Conservation (phyloP, 1,140 invertebrate genomes). For the Macrostomum lignano region DNA sequence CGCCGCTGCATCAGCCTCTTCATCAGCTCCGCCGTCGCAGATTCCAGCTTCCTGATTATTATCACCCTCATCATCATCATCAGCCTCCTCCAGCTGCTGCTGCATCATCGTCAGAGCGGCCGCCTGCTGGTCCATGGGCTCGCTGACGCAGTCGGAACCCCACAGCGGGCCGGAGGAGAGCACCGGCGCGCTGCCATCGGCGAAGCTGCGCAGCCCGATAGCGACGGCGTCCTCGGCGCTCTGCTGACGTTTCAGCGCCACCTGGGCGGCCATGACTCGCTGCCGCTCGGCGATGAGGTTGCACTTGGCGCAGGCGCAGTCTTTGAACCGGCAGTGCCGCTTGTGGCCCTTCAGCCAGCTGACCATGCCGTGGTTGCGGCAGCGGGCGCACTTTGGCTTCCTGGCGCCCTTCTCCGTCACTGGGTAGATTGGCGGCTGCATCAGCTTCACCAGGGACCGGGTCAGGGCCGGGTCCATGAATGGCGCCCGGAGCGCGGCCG, state of each 20-base stretch:
- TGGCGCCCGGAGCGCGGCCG: too few species aligned
- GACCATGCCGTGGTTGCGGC: constrained; percentile 54
- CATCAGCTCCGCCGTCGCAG: too few species aligned
- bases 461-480: too few species aligned
- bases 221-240: constrained; percentile 86
- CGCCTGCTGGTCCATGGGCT: too few species aligned
- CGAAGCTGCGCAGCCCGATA: constrained; percentile 56
- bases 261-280: constrained; percentile 35
- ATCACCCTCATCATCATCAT: too few species aligned
- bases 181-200: constrained; percentile 47
- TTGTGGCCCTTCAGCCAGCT: constrained; percentile 62
- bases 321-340: constrained; percentile 48
- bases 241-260: constrained; percentile 79
- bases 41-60: too few species aligned
- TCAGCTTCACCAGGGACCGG: too few species aligned
- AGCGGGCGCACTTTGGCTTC: constrained; percentile 31
- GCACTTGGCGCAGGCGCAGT: constrained; percentile 52
- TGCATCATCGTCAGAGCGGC: too few species aligned
- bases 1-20: too few species aligned
- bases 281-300: constrained; percentile 22
- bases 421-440: constrained; percentile 13
- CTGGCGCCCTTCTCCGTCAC: constrained; percentile 24
- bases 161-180: constrained; percentile 70
- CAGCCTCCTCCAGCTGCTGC: too few species aligned
- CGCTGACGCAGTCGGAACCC: constrained; percentile 21